Base-by-base conservation (phyloP, 2,113 vertebrate species). In the Anarhynchus alexandrinus region DNA sequence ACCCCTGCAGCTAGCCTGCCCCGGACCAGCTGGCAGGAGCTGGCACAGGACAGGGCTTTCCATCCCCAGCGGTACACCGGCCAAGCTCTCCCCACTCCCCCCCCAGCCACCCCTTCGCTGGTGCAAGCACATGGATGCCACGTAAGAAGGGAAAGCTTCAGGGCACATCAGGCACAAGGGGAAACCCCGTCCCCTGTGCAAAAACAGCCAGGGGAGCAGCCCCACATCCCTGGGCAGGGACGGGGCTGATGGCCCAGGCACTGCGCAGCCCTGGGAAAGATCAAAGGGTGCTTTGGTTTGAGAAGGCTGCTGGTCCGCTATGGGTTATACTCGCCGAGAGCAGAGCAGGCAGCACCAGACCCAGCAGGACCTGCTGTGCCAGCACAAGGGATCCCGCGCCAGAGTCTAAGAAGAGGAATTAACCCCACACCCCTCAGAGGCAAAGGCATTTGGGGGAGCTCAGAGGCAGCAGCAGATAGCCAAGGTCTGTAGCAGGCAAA, bases 161-260 rank as follows among this genome's bases (percentile, higher is more conserved):
- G 5, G 3, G 5, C 65, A 45, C 14, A 10, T 1, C 36, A 29
- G 49, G 38, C 38, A n/a, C 0, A 0, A 19, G 34, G 66, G 58
- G 19, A 95, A 36, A 43, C 9, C 32, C 25, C 0, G 0, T 5
- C 22, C 29, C 29, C 51, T 2, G 1, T 1, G 7, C 15, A 4
- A 22, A 9, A 25, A 27, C 62, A 51, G 69, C 45, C 38, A 19
- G 29, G 13, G 30, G 23, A 59, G 32, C 51, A 85, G 79, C 49
- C 52, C 27, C 2, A 0, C 10, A 29, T 20, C 65, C 83, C 55
- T 10, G 12, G n/a, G n/a, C 34, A 83, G 51, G 19, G 70, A 38
- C 36, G 47, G 45, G 2, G 0, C 27, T 16, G 25, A 18, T 55
- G 70, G 7, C 51, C 85, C 73, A 13, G 0, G 6, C 25, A 4